These are phyloP conservation scores for Theocolax elegans DNA, from an alignment of 1,140 invertebrate species.

Conservation along the genomic window DNA sequence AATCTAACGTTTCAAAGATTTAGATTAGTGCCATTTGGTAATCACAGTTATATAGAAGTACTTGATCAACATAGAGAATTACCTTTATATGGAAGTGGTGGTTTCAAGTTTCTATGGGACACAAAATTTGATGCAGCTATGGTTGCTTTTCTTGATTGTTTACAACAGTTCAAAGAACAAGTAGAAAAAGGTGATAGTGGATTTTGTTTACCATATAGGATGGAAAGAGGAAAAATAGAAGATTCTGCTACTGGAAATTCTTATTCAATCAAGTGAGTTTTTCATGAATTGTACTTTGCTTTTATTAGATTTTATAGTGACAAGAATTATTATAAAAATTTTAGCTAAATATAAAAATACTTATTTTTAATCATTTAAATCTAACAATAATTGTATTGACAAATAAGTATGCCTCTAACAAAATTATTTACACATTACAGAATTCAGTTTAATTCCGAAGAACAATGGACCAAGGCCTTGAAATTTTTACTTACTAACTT, in stretches of 20 bases:
- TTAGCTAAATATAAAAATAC: slow-evolving; percentile 24
- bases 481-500: slow-evolving; percentile 98
- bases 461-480: slow-evolving; percentile 99
- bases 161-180: slow-evolving; percentile 89
- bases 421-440: slow-evolving; percentile 67
- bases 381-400: slow-evolving; percentile 18
- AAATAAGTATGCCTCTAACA: slow-evolving; percentile 13
- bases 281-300: slow-evolving; percentile 57
- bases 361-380: slow-evolving; percentile 9
- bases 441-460: slow-evolving; percentile 98
- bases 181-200: slow-evolving; percentile 81
- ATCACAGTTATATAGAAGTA: slow-evolving; percentile 95
- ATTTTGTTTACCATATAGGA: slow-evolving; percentile 90
- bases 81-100: slow-evolving; percentile 93
- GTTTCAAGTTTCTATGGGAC: slow-evolving; percentile 96
- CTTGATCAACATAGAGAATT: slow-evolving; percentile 87
- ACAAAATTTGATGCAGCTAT: slow-evolving; percentile 98
- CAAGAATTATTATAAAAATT: slow-evolving; percentile 9
- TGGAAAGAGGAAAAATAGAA: slow-evolving; percentile 94
- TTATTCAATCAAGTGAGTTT: slow-evolving; percentile 87
- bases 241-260: slow-evolving; percentile 84
- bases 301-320: slow-evolving; percentile 18
- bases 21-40: slow-evolving; percentile 93
- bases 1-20: slow-evolving; percentile 90
- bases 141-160: slow-evolving; percentile 96